Evolutionary conservation across 2,888 invertebrate genomes (phyloP), one percentile per base, ranked within the genome.

Genomic region (Tryphoninae sp.): DNA sequence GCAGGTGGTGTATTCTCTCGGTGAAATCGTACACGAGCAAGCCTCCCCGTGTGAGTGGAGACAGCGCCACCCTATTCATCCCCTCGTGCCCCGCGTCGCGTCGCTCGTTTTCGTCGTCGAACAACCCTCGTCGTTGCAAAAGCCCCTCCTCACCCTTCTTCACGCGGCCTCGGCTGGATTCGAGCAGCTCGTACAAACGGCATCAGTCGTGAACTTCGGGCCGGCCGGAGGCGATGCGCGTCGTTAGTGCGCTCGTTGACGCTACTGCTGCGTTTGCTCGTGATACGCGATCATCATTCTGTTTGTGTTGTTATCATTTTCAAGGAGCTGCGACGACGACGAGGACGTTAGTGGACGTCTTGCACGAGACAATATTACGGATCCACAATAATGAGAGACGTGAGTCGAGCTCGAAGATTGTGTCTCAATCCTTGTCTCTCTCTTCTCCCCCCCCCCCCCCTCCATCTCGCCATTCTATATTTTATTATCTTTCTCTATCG

Each of bases 151-250:
- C 22, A 33, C 19, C 23, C 68, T 19, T 49, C 26, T 64, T 75
- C n/a, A 19, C 22, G n/a, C 26, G 45, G 62, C 75, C 75, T 42
- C 72, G 67, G 45, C 71, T 61, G 71, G 75, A 45, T 73, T 74
- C 80, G 77, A 78, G 78, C 62, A 85, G 85, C 84, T 83, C 84
- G 85, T 75, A 77, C 82, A 81, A 71, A 75, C 75, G 78, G 71
- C 76, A 78, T 76, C 89, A 89, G 89, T 89, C 87, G 88, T 88
- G 86, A 88, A 87, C 85, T 88, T 86, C 86, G 86, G 86, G 87
- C 85, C 88, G 84, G 81, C 83, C 80, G 82, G 86, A 88, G 87
- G 84, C 85, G 76, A 85, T 86, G 86, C 83, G 81, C 83, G 80
- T 84, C 82, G 81, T 42, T 75, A 83, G 83, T 74, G 73, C 76